Percentiles rank a stretch among this genome's conserved stretches.
Conservation (phyloP, 2,797 vertebrate genomes). For the Clamator glandarius region DNA sequence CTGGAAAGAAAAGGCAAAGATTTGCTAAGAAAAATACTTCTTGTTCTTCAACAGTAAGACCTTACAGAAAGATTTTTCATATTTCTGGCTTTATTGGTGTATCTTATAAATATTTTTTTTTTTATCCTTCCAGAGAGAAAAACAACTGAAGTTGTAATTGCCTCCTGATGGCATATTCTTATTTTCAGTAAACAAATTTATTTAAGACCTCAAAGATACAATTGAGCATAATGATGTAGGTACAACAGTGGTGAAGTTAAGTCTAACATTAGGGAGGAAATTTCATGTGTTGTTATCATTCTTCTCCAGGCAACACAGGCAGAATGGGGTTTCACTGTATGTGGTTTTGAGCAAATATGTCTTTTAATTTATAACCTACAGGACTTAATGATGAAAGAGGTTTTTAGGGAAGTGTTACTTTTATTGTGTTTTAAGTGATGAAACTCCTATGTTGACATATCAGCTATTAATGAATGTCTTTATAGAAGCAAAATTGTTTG, state of each 20-base stretch:
- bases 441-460: background rate
- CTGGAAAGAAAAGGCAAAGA: background rate
- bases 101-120: background rate
- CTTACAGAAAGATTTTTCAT: background rate
- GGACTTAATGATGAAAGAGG: background rate
- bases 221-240: background rate
- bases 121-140: background rate
- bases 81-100: background rate
- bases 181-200: background rate
- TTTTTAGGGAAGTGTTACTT: background rate
- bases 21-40: background rate
- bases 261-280: background rate
- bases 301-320: background rate
- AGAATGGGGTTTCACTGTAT: background rate
- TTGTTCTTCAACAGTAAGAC: background rate
- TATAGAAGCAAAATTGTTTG: background rate
- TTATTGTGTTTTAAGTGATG: background rate
- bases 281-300: background rate
- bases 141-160: background rate
- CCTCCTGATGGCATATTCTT: background rate
- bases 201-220: background rate
- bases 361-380: background rate
- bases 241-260: background rate
- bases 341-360: background rate
- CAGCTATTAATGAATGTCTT: background rate